Base-by-base conservation (phyloP, 2,113 vertebrate genomes). In the Cyanoramphus novaezelandiae region DNA sequence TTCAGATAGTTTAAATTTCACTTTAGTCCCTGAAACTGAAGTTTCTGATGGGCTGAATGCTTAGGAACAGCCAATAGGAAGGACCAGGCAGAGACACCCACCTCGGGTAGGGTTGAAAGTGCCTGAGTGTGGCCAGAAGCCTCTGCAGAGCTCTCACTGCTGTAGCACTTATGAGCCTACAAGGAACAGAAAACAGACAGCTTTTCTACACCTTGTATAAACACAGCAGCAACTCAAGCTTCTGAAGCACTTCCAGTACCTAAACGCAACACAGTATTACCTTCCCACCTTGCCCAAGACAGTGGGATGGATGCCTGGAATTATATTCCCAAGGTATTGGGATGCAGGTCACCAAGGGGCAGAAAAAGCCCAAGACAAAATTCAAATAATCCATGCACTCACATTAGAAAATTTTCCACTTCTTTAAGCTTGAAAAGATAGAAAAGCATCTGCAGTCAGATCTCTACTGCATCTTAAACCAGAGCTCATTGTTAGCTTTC, bases 1-100 rank as follows among this genome's bases (percentile, higher is more conserved):
- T 95, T 89, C 83, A 86, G 94, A 95, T 95, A 95, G 69, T 68
- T 95, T 86, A 87, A 95, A 96, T 96, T 97, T 95, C 91, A 64
- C 69, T 89, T 95, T 49, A 91, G 69, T 89, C 86, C 60, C 72
- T 78, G 80, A 93, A 97, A 95, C 64, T 44, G 4, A 81, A 86
- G 74, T 86, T 96, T 89, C 52, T 88, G 92, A 91, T 71, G 80
- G 69, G 82, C 43, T 92, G 69, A 93, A 86, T 44, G 7, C 35
- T 68, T 71, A 50, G 88, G 39, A 93, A 52, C 24, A 92, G 74
- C 81, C 94, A 96, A 89, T 84, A 71, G 65, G 57, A 89, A 91
- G 83, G 50, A 79, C 65, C 86, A 93, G 86, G 83, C 81, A 95
- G 81, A 95, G 93, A 95, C 89, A 95, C 86, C 96, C 94, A 95